Evolutionary conservation across 2,797 vertebrate species (phyloP).

Genomic region (Alectoris magna): DNA sequence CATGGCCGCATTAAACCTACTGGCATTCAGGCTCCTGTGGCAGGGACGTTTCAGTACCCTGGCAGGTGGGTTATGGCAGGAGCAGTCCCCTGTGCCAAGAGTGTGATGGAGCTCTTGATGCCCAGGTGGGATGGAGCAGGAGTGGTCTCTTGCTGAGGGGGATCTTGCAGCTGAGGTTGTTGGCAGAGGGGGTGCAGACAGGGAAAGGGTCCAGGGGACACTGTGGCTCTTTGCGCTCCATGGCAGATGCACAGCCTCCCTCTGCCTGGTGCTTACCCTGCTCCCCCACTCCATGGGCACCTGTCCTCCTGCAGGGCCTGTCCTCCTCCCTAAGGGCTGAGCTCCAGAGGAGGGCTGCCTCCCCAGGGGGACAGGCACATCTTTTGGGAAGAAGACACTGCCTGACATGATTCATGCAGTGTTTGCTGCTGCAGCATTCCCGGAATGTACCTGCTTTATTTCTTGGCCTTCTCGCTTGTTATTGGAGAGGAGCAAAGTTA

Average conservation of each 20-base stretch:
- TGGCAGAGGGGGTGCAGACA: background rate
- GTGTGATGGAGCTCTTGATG: background rate
- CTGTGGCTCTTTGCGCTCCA: background rate
- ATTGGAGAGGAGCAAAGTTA: background rate
- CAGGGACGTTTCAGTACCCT: background rate
- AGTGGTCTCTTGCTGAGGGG: background rate
- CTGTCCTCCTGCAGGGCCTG: background rate
- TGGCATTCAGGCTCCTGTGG: background rate
- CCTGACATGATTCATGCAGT: background rate
- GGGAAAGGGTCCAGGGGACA: accelerated
- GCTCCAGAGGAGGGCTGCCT: background rate
- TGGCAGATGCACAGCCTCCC: background rate
- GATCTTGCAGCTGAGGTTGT: background rate
- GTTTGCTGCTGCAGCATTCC: slow-evolving; percentile 16
- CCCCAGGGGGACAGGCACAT: accelerated
- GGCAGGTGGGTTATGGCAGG: background rate
- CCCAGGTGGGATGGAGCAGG: background rate
- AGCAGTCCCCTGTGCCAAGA: background rate
- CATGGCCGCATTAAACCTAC: accelerated
- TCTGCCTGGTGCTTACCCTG: background rate
- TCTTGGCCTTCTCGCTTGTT: slow-evolving; percentile 7
- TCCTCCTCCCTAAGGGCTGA: background rate
- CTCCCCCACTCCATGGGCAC: background rate
- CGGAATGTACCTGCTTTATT: slow-evolving; percentile 56
- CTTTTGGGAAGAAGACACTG: background rate